Evolutionary conservation across 2,797 vertebrate species (phyloP), one percentile per base, ranked within the genome.

Genomic region (Gymnodraco acuticeps): DNA sequence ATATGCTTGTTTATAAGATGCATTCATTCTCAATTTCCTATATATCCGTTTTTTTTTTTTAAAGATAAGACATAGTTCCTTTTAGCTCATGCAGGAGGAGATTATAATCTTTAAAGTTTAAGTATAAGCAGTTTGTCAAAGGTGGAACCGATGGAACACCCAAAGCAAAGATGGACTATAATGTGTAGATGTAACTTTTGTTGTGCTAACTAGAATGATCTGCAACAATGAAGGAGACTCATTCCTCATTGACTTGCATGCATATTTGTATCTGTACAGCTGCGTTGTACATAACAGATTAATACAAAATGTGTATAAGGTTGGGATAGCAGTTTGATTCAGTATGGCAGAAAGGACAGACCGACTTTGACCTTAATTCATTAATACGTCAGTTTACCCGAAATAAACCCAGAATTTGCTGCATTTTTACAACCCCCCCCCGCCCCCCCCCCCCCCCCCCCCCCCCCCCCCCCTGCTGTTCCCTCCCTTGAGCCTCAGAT

Each of bases 401-500:
- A 16, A 64, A 69, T 42, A 41, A 38, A 45, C 41, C 53, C 50
- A 46, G 3, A 61, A 45, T 33, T 33, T 33, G 33, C 33, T 0
- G 33, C 33, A 33, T 60, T 53, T 73, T 38, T 52, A 73, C 5
- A 59, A 47, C 3, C 43, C n/a, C n/a, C n/a, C n/a, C n/a, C n/a
- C n/a, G n/a, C n/a, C n/a, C n/a, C n/a, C n/a, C n/a, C n/a, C n/a
- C n/a, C n/a, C n/a, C n/a, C n/a, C n/a, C n/a, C n/a, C n/a, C n/a
- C n/a, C n/a, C n/a, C n/a, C n/a, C 14, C 47, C 5, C 27, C 46
- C 23, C 0, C 2, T 5, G 50, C 10, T 0, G 13, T 31, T 43
- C 55, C 69, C 60, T 43, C 78, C 58, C 75, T 70, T 27, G 77
- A 83, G 83, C 60, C 79, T 79, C 83, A 81, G 73, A 83, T 62